Evolutionary conservation across 92 coral and sea anemone species (phyloP).

Genomic region (Palythoa caribaeorum): DNA sequence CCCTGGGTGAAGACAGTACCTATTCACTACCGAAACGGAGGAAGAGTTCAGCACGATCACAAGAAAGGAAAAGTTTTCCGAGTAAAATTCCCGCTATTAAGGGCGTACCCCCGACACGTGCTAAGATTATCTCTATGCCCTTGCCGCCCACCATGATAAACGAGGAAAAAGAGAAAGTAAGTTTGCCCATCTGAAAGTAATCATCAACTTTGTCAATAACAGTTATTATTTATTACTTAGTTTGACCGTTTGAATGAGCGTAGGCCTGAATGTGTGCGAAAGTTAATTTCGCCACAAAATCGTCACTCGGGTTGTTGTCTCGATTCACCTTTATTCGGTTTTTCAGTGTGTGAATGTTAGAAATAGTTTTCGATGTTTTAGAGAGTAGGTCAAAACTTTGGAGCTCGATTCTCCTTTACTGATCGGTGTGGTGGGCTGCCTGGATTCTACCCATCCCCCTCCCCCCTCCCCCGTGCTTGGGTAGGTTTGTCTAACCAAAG

Average conservation of each 20-base stretch:
- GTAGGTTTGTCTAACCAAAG: too few relatives aligned
- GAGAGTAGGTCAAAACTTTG: too few relatives aligned
- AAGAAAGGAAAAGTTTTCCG: not conserved
- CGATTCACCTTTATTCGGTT: too few relatives aligned
- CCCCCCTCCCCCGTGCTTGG: too few relatives aligned
- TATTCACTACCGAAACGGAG: not conserved
- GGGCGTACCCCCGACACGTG: not conserved
- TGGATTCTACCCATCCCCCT: too few relatives aligned
- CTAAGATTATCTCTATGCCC: slow-evolving; percentile 1
- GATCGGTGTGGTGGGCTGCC: too few relatives aligned
- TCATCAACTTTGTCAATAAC: not conserved
- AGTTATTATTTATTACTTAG: too few relatives aligned
- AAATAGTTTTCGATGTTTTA: too few relatives aligned
- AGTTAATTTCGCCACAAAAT: too few relatives aligned
- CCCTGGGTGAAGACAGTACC: not conserved
- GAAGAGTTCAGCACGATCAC: not conserved
- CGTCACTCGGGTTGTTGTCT: too few relatives aligned
- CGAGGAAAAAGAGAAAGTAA: slow-evolving; percentile 29
- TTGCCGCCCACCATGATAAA: not conserved
- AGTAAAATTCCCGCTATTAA: not conserved
- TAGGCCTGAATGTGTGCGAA: not conserved
- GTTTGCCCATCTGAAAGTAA: not conserved
- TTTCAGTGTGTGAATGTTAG: too few relatives aligned
- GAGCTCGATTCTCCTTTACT: too few relatives aligned
- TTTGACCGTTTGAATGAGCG: not conserved